phyloP scores from a whole-genome alignment of 2,888 invertebrate genomes.

The Leptopterna dolabrata region DNA sequence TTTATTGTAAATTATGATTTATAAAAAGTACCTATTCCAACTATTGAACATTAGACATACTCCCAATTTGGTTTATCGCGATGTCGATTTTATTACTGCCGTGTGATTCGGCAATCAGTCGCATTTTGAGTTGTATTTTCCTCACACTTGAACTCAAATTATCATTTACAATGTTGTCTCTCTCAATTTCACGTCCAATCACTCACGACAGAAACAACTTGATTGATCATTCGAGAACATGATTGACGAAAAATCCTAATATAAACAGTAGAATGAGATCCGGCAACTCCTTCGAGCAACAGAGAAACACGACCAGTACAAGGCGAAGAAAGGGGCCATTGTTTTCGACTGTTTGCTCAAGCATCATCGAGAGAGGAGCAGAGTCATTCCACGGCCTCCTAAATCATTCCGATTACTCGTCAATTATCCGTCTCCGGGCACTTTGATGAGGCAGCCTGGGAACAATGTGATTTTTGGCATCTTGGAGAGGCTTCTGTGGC shows the following conservation, averaged over 20 bases:
- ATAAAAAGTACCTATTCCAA: too few relatives aligned
- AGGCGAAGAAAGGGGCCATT: not conserved
- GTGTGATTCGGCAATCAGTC: too few relatives aligned
- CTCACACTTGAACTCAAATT: too few relatives aligned
- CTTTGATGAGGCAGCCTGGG: not conserved
- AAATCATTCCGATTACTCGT: not conserved
- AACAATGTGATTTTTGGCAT: not conserved
- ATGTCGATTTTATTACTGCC: too few relatives aligned
- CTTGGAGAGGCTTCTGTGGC: not conserved
- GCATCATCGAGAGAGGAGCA: constrained; percentile 1
- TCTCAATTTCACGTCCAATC: not conserved
- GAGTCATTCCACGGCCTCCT: not conserved
- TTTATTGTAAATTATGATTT: too few relatives aligned
- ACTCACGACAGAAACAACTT: not conserved
- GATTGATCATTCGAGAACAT: not conserved
- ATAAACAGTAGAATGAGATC: not conserved
- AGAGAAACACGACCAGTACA: not conserved
- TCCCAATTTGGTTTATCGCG: too few relatives aligned
- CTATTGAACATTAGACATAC: too few relatives aligned
- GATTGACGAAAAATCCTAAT: not conserved
- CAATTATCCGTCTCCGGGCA: not conserved
- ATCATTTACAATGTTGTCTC: not conserved
- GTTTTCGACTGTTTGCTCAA: not conserved
- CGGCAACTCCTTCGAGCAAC: not conserved
- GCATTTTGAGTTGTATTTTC: too few relatives aligned